Conservation (phyloP, 2,888 invertebrate species). For the Ethmia dodecea region DNA sequence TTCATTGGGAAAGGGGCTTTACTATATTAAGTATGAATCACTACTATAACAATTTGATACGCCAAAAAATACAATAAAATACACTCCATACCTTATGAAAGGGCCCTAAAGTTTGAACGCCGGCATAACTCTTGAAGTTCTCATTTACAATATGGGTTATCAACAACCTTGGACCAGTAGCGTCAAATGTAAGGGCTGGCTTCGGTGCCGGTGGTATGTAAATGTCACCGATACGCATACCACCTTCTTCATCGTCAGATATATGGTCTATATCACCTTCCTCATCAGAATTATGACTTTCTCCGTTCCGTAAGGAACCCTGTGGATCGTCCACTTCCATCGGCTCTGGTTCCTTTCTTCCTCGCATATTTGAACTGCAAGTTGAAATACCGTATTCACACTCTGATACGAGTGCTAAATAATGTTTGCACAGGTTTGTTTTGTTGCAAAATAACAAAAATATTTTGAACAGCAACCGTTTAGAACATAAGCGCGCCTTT, state of each 20-base stretch:
- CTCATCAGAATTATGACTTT: constrained; percentile 25
- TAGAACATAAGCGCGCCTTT: no score
- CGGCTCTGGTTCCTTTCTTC: constrained; percentile 47
- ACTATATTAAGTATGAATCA: no score
- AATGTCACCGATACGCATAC: constrained; percentile 86
- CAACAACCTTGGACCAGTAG: constrained; percentile 89
- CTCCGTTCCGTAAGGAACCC: constrained; percentile 22
- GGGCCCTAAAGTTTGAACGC: constrained; percentile 89
- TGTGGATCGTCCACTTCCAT: constrained; percentile 57
- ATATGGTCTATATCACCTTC: constrained; percentile 58
- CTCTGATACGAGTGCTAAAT: no score
- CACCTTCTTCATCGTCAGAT: constrained; percentile 82
- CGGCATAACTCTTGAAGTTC: constrained; percentile 98
- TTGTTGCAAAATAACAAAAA: no score
- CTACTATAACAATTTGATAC: no score
- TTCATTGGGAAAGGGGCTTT: no score
- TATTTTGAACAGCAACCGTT: no score
- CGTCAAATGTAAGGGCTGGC: constrained; percentile 83
- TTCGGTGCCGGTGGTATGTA: constrained; percentile 89
- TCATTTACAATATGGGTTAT: constrained; percentile 94
- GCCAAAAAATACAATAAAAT: no score
- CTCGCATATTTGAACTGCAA: constrained; percentile 47
- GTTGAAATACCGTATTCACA: no score
- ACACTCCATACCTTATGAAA: constrained; percentile 96
- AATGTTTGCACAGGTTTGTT: no score